A percentile compares a stretch with the other conserved stretches of the same genome.
Conservation (phyloP, 2,888 invertebrate species). For the Caenorhabditis sp. region DNA sequence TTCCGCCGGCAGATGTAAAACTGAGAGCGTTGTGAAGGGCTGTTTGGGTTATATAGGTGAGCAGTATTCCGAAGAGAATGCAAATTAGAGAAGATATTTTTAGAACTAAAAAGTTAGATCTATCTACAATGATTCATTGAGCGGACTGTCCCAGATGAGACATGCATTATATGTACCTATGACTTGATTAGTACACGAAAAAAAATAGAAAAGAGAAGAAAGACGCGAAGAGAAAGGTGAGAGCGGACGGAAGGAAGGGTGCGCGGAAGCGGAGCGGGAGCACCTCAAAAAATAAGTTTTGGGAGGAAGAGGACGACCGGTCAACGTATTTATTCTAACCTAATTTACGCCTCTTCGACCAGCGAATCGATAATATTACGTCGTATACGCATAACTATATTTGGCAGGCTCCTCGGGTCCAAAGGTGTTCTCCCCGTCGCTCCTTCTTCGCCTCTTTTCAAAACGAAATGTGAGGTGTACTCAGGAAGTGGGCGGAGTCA, state of each 20-base stretch:
- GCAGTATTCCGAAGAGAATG: neutral
- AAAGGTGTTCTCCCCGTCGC: slow-evolving; percentile 4
- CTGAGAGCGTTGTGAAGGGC: neutral
- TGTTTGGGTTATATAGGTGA: neutral
- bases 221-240: neutral
- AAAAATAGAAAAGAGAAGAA: neutral
- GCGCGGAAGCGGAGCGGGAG: neutral
- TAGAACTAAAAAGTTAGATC: too few species aligned
- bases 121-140: neutral
- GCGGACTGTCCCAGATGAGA: neutral
- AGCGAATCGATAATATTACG: slow-evolving; percentile 29
- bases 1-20: neutral
- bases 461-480: slow-evolving; percentile 11
- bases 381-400: slow-evolving; percentile 18
- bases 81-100: neutral
- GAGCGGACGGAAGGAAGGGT: neutral
- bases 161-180: neutral
- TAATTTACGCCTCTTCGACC: slow-evolving; percentile 15
- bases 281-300: slow-evolving; percentile 3
- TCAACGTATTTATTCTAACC: slow-evolving; percentile 25
- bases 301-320: slow-evolving; percentile 7
- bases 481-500: slow-evolving; percentile 13
- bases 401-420: slow-evolving; percentile 10
- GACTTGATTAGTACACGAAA: neutral
- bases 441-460: neutral